phyloP scores from a whole-genome alignment of 2,888 invertebrate species.

The Torymus tubicola region DNA sequence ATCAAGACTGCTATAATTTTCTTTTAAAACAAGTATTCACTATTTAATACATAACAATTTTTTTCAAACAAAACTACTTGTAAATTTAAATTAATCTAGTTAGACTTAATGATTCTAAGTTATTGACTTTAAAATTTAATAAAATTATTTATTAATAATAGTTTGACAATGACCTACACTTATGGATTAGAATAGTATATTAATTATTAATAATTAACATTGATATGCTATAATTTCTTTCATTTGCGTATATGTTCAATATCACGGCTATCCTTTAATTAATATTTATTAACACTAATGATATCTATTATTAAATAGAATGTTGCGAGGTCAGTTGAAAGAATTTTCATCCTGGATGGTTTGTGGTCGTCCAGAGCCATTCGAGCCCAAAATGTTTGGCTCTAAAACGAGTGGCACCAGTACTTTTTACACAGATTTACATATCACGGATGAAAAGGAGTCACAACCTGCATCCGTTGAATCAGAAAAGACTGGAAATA shows the following conservation, averaged over 20 bases:
- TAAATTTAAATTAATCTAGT: no score
- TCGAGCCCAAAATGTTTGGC: slow-evolving; percentile 73
- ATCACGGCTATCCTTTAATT: slow-evolving; percentile 16
- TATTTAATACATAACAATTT: no score
- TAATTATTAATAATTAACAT: slow-evolving; percentile 41
- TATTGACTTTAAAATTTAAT: neutral
- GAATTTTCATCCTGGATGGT: slow-evolving; percentile 72
- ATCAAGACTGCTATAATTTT: no score
- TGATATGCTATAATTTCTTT: slow-evolving; percentile 26
- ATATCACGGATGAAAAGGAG: slow-evolving; percentile 59
- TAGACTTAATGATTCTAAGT: neutral
- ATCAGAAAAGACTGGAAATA: slow-evolving; percentile 56
- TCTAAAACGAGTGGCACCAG: slow-evolving; percentile 70
- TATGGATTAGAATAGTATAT: slow-evolving; percentile 7
- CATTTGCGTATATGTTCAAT: slow-evolving; percentile 24
- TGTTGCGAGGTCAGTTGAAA: slow-evolving; percentile 73
- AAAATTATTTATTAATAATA: slow-evolving; percentile 5
- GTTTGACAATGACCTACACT: slow-evolving; percentile 32
- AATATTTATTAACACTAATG: slow-evolving; percentile 36
- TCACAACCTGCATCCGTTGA: slow-evolving; percentile 58
- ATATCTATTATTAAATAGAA: slow-evolving; percentile 63
- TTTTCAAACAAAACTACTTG: no score
- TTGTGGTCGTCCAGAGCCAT: slow-evolving; percentile 68
- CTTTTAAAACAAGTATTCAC: no score
- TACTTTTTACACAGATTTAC: slow-evolving; percentile 72